These are phyloP conservation scores for Apus apus DNA, from an alignment of 2,113 vertebrate genomes.

Conservation along the genomic window DNA sequence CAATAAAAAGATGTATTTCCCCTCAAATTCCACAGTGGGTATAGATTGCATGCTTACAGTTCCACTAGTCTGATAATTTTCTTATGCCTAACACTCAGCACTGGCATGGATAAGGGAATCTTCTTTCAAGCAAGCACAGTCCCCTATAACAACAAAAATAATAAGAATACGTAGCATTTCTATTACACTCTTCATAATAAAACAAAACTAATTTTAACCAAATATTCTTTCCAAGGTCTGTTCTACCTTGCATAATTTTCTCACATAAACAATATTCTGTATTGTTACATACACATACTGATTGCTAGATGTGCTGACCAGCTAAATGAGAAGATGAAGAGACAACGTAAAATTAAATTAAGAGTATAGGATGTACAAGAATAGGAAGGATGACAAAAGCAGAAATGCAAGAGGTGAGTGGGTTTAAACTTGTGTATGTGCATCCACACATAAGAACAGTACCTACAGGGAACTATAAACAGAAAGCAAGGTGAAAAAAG, in stretches of 20 bases:
- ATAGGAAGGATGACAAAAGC: background rate
- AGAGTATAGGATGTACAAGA: background rate
- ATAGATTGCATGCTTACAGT: rapidly evolving
- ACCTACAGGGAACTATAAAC: background rate
- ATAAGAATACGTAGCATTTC: background rate
- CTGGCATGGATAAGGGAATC: background rate
- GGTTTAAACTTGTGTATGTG: background rate
- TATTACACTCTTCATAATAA: background rate
- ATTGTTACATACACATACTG: background rate
- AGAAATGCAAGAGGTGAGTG: background rate
- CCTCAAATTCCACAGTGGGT: background rate
- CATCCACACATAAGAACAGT: rapidly evolving
- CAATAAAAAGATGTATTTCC: background rate
- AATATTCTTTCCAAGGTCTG: background rate
- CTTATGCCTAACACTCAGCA: background rate
- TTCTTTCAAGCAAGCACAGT: background rate
- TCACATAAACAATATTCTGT: background rate
- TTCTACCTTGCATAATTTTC: background rate
- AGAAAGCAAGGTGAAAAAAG: background rate
- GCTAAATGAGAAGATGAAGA: background rate
- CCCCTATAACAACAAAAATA: background rate
- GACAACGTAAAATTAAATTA: background rate
- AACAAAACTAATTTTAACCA: background rate
- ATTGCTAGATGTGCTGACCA: background rate
- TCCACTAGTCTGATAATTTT: background rate